Percentiles rank a stretch among this genome's conserved stretches.
Evolutionary conservation across 2,113 vertebrate species (phyloP).

Genomic region (Gyps fulvus): DNA sequence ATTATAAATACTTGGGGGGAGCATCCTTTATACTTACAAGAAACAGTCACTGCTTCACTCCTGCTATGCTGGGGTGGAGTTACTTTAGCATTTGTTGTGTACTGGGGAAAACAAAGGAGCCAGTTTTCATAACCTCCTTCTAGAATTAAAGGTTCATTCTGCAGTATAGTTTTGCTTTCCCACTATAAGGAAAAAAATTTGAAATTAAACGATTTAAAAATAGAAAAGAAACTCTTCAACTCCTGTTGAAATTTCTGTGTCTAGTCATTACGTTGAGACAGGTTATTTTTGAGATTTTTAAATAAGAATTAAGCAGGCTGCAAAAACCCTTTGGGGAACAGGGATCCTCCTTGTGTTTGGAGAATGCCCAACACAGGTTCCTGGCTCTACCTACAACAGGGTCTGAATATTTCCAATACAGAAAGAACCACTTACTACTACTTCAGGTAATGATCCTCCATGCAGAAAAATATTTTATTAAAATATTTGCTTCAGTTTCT

Average conservation of each 20-base stretch:
- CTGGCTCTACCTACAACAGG: background rate
- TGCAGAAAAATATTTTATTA: background rate
- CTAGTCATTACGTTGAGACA: background rate
- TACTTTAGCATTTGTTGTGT: conserved; percentile 91
- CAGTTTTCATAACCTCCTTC: conserved; percentile 98
- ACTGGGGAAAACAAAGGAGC: conserved; percentile 97
- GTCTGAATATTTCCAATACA: background rate
- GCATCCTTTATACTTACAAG: conserved; percentile 79
- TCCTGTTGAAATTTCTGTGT: background rate
- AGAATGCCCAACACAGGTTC: background rate
- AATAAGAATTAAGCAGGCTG: background rate
- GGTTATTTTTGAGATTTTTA: background rate
- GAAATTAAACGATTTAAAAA: background rate
- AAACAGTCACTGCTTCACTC: conserved; percentile 78
- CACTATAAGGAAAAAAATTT: conserved; percentile 76
- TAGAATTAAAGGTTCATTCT: conserved; percentile 88
- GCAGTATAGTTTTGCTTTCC: conserved; percentile 91
- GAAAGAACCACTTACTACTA: background rate
- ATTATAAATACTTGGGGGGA: background rate
- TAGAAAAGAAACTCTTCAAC: background rate
- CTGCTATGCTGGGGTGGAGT: conserved; percentile 78
- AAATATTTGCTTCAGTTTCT: background rate
- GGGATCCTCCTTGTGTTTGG: background rate
- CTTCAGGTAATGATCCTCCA: background rate
- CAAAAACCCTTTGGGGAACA: background rate